Base-by-base conservation (phyloP, 2,888 invertebrate genomes). In the Coleophora deauratella region DNA sequence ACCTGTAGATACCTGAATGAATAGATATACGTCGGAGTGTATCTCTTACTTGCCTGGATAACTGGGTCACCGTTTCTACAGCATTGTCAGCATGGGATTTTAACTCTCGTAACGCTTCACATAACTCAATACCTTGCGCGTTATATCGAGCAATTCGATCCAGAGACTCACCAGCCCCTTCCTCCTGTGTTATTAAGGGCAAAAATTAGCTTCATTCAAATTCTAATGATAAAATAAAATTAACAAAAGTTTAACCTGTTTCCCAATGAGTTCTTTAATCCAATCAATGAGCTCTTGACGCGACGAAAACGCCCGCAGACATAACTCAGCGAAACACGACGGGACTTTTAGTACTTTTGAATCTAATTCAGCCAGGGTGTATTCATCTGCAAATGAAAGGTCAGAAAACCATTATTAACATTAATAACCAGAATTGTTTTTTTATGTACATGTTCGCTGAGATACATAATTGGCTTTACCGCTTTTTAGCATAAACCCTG, bases 221-320 rank as follows among this genome's bases (percentile, higher is more conserved):
- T n/a, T n/a, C n/a, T n/a, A n/a, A n/a, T n/a, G n/a, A n/a, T n/a
- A n/a, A n/a, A n/a, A n/a, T n/a, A n/a, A n/a, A n/a, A n/a, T n/a
- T n/a, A n/a, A n/a, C n/a, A n/a, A n/a, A n/a, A 21, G 21, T 21
- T 6, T 21, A 4, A 21, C 21, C 21, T 21, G 21, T 4, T 21
- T 21, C 3, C 3, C 21, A 21, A 77, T 52, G 27, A 78, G 58
- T 40, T 73, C 71, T 43, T 84, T 80, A 12, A 79, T 58, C 84
- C 84, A 84, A 46, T 84, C 81, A 43, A 84, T 75, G 9, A 85
- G 58, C 56, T 85, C 82, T 56, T 84, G 82, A 1, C 84, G 73
- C 6, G 72, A 65, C 1, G 72, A 63, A 47, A 81, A 75, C 43
- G 81, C 78, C 52, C 78, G 74, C 30, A 84, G 56, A 44, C 84